Base-by-base conservation (phyloP, 2,888 invertebrate genomes). In the Himalopsyche anomala region DNA sequence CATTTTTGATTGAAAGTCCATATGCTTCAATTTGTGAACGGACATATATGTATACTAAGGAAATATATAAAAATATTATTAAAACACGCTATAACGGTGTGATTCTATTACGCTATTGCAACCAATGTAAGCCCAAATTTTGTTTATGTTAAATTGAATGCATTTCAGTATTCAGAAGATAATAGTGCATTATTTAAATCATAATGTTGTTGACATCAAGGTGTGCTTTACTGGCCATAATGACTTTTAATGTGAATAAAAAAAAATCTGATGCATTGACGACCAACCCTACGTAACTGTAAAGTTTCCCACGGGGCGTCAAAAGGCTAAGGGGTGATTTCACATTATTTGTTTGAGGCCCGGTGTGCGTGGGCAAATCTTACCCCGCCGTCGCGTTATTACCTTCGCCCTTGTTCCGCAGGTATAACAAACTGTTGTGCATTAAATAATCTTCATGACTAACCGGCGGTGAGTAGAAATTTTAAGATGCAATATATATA, bases 351-450 rank as follows among this genome's bases (percentile, higher is more conserved):
- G 62, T 62, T 62, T 19, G n/a, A 28, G 62, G 62, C 62, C 62
- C 62, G 62, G 62, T 62, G 62, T 19, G 62, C 62, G 62, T 62
- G 62, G 62, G 62, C 62, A 62, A 62, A 62, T 62, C 62, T 62
- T 62, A 62, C 62, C 62, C 62, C 62, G 11, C n/a, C 62, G 62
- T n/a, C 9, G 9, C 3, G 51, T 15, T 51, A 51, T 8, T 51
- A 51, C 51, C 15, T 9, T 62, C 8, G 19, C 28, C 19, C 11
- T 62, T 62, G 62, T 62, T 62, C 62, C 62, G 62, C 62, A 62
- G 62, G 19, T 62, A 15, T 62, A 19, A 19, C 28, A 62, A 62
- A 62, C 62, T 51, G 45, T 45, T 45, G 11, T 40, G 40, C 40
- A 40, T 40, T 40, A 6, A 40, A 45, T 45, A 15, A 51, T 15